Base-by-base conservation (phyloP, 2,888 invertebrate species). In the Standfussiana lucernea region DNA sequence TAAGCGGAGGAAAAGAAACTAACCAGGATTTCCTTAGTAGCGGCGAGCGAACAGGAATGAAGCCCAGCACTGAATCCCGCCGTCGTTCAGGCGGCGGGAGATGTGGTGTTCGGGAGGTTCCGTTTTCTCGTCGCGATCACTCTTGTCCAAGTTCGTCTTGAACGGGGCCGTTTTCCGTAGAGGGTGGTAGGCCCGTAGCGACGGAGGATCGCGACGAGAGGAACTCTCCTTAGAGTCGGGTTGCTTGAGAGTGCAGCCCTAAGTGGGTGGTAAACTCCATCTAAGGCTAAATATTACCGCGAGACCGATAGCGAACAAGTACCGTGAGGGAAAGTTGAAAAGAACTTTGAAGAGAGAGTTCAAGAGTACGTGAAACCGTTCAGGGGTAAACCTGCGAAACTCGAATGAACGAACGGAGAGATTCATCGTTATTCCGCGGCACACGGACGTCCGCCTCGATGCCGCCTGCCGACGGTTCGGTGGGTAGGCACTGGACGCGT, bases 271-370 rank as follows among this genome's bases (percentile, higher is more conserved):
- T 97, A 97, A 97, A 97, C 93, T 95, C 94, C 95, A 94, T 95
- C 95, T 95, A 95, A 95, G 93, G 94, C 96, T 95, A 97, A 97
- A 97, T 97, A 97, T 95, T 89, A 94, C 94, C 96, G 95, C 95
- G 97, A 97, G 97, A 97, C 97, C 97, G 97, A 97, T 97, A 97
- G 97, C 97, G 95, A 96, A 95, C 95, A 97, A 97, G 97, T 97
- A 97, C 97, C 97, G 97, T 97, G 97, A 97, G 97, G 97, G 97
- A 97, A 97, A 97, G 97, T 95, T 97, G 97, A 97, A 97, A 97
- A 97, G 97, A 96, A 97, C 97, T 97, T 97, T 97, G 97, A 97
- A 97, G 96, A 97, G 93, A 95, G 95, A 95, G 95, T 95, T 94
- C 92, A 96, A 95, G 90, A 96, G 95, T 93, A 94, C 94, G 95